Evolutionary conservation across 92 coral and sea anemone genomes (phyloP), one percentile per base, ranked within the genome.

Genomic region (Siderastrea siderea): DNA sequence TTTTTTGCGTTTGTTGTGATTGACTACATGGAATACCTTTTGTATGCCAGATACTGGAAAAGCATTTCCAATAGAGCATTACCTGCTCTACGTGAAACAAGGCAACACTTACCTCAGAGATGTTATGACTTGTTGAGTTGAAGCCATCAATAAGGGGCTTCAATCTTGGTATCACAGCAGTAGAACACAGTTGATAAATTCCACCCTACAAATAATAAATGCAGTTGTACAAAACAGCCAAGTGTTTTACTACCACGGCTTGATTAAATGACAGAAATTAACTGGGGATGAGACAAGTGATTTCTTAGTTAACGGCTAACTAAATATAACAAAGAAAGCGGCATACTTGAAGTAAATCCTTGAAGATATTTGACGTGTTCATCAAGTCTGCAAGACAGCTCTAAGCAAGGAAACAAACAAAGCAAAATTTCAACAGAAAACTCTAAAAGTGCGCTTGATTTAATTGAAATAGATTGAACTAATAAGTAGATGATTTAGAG

Each of bases 91-190:
- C 38, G 38, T 26, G 38, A 26, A 26, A 26, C 38, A 26, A 0
- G 38, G 38, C 38, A 26, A 26, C 38, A 26, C 70, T 38, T 83
- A 94, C 99, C 99, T 97, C 99, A 1, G 98, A 86, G 66, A 97
- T 96, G 80, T 94, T 94, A 82, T 97, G 99, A 74, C 91, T 97
- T 48, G 85, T 91, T 43, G 99, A 96, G 67, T 84, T 84, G 86
- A 97, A 97, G 48, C 96, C 98, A 59, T 97, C 99, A 53, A 97
- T 90, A 0, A 92, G 85, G 4, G 99, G 99, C 70, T 97, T 97
- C 8, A 97, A 83, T 71, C 98, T 91, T 16, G 98, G 98, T 67
- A 90, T 90, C 11, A 97, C 96, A 71, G 98, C 98, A 60, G 89
- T 92, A 44, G 91, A 93, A 64, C 94, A 94, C 71, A 97, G 88